These are phyloP conservation scores for Notodonta dromedarius DNA, from an alignment of 2,888 invertebrate genomes.

Conservation along the genomic window DNA sequence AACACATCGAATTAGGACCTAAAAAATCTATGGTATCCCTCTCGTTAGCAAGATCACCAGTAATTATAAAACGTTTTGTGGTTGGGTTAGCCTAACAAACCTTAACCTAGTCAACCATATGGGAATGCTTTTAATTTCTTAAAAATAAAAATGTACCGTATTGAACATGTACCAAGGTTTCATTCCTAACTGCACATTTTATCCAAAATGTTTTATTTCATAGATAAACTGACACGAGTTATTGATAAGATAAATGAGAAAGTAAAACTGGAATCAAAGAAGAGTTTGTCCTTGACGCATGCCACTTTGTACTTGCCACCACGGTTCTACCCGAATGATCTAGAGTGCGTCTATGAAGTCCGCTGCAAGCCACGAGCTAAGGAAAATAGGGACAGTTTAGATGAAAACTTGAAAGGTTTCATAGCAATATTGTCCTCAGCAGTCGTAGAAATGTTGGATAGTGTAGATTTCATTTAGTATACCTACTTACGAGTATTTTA, in stretches of 20 bases:
- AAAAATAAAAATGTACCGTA: too few species aligned
- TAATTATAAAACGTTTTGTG: too few species aligned
- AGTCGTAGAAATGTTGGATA: slow-evolving; percentile 68
- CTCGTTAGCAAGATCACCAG: too few species aligned
- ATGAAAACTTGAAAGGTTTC: slow-evolving; percentile 82
- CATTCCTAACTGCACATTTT: neutral
- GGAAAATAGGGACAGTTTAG: slow-evolving; percentile 61
- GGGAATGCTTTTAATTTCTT: too few species aligned
- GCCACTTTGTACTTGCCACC: slow-evolving; percentile 50
- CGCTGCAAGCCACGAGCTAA: slow-evolving; percentile 51
- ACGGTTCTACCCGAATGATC: slow-evolving; percentile 58
- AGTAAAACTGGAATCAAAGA: slow-evolving; percentile 28
- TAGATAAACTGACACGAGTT: slow-evolving; percentile 59
- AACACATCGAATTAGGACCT: too few species aligned
- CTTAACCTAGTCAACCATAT: too few species aligned
- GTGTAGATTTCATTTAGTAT: slow-evolving; percentile 41
- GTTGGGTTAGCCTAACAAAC: too few species aligned
- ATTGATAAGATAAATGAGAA: slow-evolving; percentile 51
- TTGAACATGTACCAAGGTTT: too few species aligned
- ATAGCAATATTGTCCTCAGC: slow-evolving; percentile 62
- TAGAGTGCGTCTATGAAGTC: slow-evolving; percentile 50
- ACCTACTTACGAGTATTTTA: slow-evolving; percentile 25
- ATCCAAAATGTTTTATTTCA: slow-evolving; percentile 14
- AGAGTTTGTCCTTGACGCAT: slow-evolving; percentile 36
- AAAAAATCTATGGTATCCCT: too few species aligned